Percentiles rank a stretch among this genome's conserved stretches.
Conservation (phyloP, 2,113 vertebrate genomes). For the Toxostoma redivivum region DNA sequence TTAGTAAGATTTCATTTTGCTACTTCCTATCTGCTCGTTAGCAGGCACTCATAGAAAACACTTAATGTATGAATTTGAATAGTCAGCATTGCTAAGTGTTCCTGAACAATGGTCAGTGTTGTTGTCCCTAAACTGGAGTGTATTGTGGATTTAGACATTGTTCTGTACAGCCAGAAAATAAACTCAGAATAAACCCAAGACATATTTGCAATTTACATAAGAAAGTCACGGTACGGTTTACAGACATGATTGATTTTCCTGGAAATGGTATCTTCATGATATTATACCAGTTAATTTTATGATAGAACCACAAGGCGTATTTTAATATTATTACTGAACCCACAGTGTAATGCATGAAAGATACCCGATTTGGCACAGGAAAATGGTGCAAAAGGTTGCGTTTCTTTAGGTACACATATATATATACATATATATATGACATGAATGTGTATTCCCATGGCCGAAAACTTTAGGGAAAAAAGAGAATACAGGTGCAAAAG, state of each 20-base stretch:
- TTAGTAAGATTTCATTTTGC: background rate
- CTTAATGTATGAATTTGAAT: background rate
- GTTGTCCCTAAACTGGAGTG: background rate
- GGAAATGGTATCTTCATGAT: constrained; percentile 15
- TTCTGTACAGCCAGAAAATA: background rate
- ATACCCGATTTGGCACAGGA: background rate
- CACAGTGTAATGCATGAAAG: background rate
- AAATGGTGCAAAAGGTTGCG: background rate
- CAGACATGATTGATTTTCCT: background rate
- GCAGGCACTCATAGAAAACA: background rate
- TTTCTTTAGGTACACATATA: background rate
- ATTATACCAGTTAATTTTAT: constrained; percentile 2
- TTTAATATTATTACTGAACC: background rate
- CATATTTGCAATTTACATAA: background rate
- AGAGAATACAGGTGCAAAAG: background rate
- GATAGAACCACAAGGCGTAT: background rate
- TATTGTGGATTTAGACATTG: background rate
- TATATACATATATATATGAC: too few species aligned
- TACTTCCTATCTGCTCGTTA: background rate
- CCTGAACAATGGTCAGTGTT: background rate
- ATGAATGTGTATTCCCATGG: background rate
- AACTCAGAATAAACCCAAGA: background rate
- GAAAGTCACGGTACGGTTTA: background rate
- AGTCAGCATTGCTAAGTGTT: background rate
- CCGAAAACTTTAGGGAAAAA: background rate